Base-by-base conservation (phyloP, 2,888 invertebrate species). In the Automeris io region DNA sequence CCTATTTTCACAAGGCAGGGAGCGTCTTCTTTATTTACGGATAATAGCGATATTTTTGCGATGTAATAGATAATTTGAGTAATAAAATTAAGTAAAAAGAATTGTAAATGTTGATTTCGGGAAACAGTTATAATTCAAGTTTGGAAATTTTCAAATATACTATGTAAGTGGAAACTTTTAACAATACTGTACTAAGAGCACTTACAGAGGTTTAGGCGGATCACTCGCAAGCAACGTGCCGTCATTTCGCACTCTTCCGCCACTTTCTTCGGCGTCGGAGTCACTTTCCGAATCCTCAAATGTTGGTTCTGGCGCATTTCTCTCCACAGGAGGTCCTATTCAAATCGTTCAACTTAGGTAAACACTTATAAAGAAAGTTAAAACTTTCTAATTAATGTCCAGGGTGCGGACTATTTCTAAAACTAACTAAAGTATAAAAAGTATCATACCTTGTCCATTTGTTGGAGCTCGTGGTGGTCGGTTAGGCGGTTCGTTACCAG, bases 171-270 rank as follows among this genome's bases (percentile, higher is more conserved):
- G n/a, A n/a, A n/a, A 12, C 26, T 26, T 26, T 26, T 26, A 26
- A 26, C n/a, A n/a, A n/a, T n/a, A n/a, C n/a, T n/a, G n/a, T n/a
- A n/a, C n/a, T n/a, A n/a, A 33, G 11, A 33, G 12, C 25, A 92
- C 95, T 93, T 87, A 95, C 97, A 98, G 92, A 60, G 98, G 98
- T 78, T 97, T 95, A 13, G 98, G 97, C 39, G 98, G 97, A 87
- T 98, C 98, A 63, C 97, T 97, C 46, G 98, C 98, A 38, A 97
- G 89, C 39, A 98, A 88, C 2, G 98, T 98, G 46, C 98, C 98
- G 79, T 98, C 98, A 63, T 96, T 96, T 52, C 95, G 89, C 42
- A 91, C 91, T 52, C 92, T 88, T 41, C 94, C 93, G 51, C 92
- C 92, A 56, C 92, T 92, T 62, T 93, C 94, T 60, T 94, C 94